Base-by-base conservation (phyloP, 2,113 vertebrate species). In the Clarias batrachus region DNA sequence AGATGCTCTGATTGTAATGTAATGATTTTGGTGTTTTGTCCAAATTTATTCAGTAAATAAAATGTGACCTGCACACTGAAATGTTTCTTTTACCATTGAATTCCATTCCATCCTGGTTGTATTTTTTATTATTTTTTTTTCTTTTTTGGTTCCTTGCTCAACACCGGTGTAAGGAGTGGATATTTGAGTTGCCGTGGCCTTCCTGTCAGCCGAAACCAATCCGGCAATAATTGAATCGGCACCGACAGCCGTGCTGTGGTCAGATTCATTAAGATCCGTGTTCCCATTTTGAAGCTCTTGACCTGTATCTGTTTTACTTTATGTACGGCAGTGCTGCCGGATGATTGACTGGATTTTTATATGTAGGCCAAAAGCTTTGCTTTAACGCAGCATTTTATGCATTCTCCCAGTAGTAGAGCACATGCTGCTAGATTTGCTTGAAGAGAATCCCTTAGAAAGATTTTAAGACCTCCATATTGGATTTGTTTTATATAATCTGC, bases 21-120 rank as follows among this genome's bases (percentile, higher is more conserved):
- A 97, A 97, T 96, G 96, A 97, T 97, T 99, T 94, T 97, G 95
- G 97, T 99, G 98, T 99, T 98, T 98, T 97, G 97, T 99, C 98
- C 96, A 98, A 97, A 99, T 97, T 97, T 98, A 97, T 98, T 99
- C 97, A 96, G 96, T 99, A 98, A 99, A 99, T 98, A 99, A 99
- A 98, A 97, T 95, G 97, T 98, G 94, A 96, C 95, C 93, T 94
- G 96, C 96, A 89, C 90, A 90, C 84, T 85, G 89, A 83, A 88
- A 70, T n/a, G 30, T 33, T 54, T 68, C 19, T 8, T 83, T 70
- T 71, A 19, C 27, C 33, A 66, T 27, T 62, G 14, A 59, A 59
- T 79, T 57, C n/a, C 19, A 21, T n/a, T n/a, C n/a, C n/a, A n/a
- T n/a, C n/a, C n/a, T n/a, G n/a, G n/a, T n/a, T n/a, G n/a, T n/a